These are phyloP conservation scores for Umimayanthus kanabou DNA, from an alignment of 92 coral and sea anemone genomes.

Conservation along the genomic window DNA sequence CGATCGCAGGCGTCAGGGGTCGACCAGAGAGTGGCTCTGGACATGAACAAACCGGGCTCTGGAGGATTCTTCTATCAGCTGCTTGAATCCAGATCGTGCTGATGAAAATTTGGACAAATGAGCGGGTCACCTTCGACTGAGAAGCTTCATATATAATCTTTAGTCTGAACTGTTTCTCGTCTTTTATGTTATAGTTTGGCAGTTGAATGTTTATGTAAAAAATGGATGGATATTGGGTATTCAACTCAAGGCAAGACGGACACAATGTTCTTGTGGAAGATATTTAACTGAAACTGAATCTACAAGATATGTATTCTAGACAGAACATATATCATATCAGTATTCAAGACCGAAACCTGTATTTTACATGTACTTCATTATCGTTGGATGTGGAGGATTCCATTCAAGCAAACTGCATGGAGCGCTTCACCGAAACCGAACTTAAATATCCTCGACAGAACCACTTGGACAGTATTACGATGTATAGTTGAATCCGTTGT, in stretches of 20 bases:
- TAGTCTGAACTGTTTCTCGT: too few relatives aligned
- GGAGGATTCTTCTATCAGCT: slow-evolving; percentile 62
- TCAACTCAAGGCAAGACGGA: neutral
- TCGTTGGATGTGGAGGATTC: neutral
- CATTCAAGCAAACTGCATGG: neutral
- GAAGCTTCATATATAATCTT: too few relatives aligned
- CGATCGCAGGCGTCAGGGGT: slow-evolving; percentile 12
- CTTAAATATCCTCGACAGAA: neutral
- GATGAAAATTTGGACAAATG: neutral
- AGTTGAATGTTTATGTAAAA: neutral
- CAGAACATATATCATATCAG: neutral
- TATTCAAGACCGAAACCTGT: too few relatives aligned
- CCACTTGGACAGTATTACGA: too few relatives aligned
- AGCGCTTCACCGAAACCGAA: neutral
- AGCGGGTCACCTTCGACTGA: too few relatives aligned
- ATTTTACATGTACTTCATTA: neutral
- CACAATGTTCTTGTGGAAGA: neutral
- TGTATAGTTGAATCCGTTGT: too few relatives aligned
- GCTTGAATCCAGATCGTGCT: neutral
- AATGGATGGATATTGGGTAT: neutral
- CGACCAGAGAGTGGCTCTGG: slow-evolving; percentile 56
- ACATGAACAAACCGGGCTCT: slow-evolving; percentile 74
- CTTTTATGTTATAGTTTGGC: neutral
- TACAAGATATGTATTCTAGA: neutral
- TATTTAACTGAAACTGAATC: neutral